phyloP scores from a whole-genome alignment of 2,888 invertebrate species.

The Biston betularia region DNA sequence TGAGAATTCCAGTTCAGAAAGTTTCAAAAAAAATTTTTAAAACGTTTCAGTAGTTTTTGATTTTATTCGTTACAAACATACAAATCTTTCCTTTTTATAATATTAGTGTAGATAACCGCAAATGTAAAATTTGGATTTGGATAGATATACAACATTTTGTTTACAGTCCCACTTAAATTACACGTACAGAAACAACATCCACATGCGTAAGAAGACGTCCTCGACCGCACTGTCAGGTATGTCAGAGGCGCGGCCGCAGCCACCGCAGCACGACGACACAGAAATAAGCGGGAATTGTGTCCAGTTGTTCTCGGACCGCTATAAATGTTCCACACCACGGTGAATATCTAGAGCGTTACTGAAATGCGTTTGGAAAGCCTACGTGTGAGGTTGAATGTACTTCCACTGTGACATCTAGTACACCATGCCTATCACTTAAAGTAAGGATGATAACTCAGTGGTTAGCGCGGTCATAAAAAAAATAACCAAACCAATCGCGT shows the following conservation, averaged over 20 bases:
- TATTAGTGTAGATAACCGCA: too few species aligned
- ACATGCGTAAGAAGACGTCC: conserved; percentile 25
- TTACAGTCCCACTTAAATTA: not conserved
- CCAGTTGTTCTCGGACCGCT: conserved; percentile 14
- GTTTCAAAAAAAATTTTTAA: too few species aligned
- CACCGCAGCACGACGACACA: conserved; percentile 16
- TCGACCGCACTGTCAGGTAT: conserved; percentile 25
- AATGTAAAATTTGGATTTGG: too few species aligned
- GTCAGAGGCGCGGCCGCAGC: conserved; percentile 23
- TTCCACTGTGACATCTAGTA: too few species aligned
- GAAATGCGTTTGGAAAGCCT: conserved; percentile 6
- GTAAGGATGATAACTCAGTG: too few species aligned
- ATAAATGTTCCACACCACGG: not conserved
- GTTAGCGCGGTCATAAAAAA: too few species aligned
- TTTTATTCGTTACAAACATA: too few species aligned
- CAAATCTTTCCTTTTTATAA: too few species aligned
- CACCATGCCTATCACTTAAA: too few species aligned
- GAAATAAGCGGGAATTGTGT: conserved; percentile 23
- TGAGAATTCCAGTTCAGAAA: too few species aligned
- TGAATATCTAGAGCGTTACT: conserved; percentile 1
- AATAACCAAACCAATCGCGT: too few species aligned
- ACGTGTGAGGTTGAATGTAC: not conserved
- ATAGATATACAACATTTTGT: not conserved
- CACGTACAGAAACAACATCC: not conserved
- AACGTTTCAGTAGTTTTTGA: too few species aligned